These are phyloP conservation scores for Dryococelus australis DNA, from an alignment of 2,888 invertebrate genomes.

Conservation along the genomic window DNA sequence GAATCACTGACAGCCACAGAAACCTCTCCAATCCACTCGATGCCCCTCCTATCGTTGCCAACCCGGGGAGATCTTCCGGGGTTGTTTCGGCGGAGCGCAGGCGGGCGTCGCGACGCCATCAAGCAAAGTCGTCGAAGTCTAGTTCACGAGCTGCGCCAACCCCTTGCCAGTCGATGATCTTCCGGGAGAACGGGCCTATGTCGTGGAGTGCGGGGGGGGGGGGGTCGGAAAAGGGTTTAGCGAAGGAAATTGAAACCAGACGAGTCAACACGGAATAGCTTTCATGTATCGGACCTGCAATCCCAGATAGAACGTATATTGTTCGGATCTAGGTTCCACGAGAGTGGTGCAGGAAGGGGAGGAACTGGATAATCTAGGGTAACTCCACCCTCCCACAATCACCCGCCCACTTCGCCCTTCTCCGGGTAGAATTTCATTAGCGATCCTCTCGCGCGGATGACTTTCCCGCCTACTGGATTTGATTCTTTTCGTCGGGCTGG, in stretches of 20 bases:
- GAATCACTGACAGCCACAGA: no score
- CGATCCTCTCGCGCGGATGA: neutral
- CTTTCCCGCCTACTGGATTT: neutral
- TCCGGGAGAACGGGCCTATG: neutral
- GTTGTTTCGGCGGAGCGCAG: neutral
- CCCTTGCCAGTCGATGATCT: neutral
- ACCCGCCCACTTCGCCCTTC: neutral
- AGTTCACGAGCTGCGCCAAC: neutral
- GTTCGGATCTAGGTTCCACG: neutral
- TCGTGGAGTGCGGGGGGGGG: neutral
- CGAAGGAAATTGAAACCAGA: conserved; percentile 11
- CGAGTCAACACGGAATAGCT: conserved; percentile 5
- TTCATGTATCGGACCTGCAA: neutral
- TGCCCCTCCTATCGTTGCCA: no score
- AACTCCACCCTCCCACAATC: neutral
- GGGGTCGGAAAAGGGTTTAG: neutral
- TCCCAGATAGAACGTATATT: conserved; percentile 9
- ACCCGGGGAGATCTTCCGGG: no score
- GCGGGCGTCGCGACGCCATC: neutral
- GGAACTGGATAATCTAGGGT: neutral
- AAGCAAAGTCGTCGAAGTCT: neutral
- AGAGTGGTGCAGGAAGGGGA: neutral
- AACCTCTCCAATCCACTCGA: no score
- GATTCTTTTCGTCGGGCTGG: neutral
- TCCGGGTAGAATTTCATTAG: neutral